Base-by-base conservation (phyloP, 2,113 vertebrate species). In the Cisticola juncidis region DNA sequence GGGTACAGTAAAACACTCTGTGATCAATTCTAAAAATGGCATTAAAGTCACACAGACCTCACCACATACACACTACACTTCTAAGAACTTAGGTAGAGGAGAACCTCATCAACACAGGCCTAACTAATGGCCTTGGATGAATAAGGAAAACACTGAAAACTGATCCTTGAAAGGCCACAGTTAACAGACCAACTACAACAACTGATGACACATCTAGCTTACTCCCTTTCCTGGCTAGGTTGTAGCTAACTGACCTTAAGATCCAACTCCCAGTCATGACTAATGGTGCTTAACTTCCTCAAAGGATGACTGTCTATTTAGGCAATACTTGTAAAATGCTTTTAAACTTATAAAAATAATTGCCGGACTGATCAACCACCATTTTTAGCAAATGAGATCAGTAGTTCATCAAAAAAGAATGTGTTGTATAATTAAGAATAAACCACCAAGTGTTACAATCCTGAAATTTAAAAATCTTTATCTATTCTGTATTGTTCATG, bases 1-100 rank as follows among this genome's bases (percentile, higher is more conserved):
- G 2, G 7, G 29, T 31, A 48, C 20, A 65, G 48, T 18, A 45
- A 36, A 88, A 66, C 0, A 0, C 12, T 20, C n/a, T 29, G 33
- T 12, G 7, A 57, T 19, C 19, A 53, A 15, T 36, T 57, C 28
- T 38, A 84, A 71, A 81, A 57, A 31, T 10, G 7, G 3, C 12
- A 76, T 5, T 18, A 6, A 65, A 50, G 38, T 70, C 79, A 86
- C 0, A 2, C 7, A 73, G 62, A 65, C 18, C 62, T 33, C 29
- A 76, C 9, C 36, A 36, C 4, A 6, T 56, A 13, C 53, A 54
- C 18, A 12, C 12, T 66, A 70, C 22, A 56, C 12, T 14, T 79
- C 79, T 65, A 47, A 62, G 38, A 86, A 54, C 24, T 53, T 8
- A 44, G 54, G 31, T 21, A 44, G 20, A 17, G 13, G 16, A 85